Base-by-base conservation (phyloP, 2,888 invertebrate genomes). In the Thumatha senex region DNA sequence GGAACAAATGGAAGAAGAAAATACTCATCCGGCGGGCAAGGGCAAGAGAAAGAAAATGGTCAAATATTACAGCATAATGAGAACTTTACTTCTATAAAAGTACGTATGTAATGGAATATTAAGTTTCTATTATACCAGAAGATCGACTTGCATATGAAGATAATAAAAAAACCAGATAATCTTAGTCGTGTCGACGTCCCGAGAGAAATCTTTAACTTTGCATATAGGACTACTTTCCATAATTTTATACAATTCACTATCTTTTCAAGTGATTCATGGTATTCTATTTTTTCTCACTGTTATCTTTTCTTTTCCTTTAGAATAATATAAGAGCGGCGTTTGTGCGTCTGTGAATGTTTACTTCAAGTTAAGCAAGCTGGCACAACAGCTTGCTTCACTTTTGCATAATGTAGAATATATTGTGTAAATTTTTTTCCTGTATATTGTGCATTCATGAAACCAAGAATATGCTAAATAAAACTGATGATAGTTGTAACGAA, bases 161-260 rank as follows among this genome's bases (percentile, higher is more conserved):
- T n/a, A n/a, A n/a, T 60, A 69, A 58, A 63, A 60, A 68, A 65
- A 67, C 65, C 61, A 65, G 66, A 59, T 59, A 61, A 59, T 61
- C 62, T 63, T 45, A 63, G 56, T 61, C 48, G 55, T 54, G 56
- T 60, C 44, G 45, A 48, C 43, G 36, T 51, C 60, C 42, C 56
- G n/a, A 24, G 53, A 55, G 56, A 47, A 58, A 54, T 61, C 55
- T 67, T 71, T 70, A 70, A 71, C 68, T 72, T 58, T 58, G 42
- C 61, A 64, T 64, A 63, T 62, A 65, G 62, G 57, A 63, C 63
- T 65, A 58, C 62, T 67, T 74, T 68, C 72, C 68, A 74, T 74
- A 75, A 76, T 72, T 70, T 68, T 67, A 54, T 68, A 58, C 61
- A 64, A 61, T 60, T 72, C 66, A 61, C 73, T 76, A 77, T 76